These are phyloP conservation scores for Parotocinclus haroldoi DNA, from an alignment of 2,797 vertebrate genomes.

Conservation along the genomic window DNA sequence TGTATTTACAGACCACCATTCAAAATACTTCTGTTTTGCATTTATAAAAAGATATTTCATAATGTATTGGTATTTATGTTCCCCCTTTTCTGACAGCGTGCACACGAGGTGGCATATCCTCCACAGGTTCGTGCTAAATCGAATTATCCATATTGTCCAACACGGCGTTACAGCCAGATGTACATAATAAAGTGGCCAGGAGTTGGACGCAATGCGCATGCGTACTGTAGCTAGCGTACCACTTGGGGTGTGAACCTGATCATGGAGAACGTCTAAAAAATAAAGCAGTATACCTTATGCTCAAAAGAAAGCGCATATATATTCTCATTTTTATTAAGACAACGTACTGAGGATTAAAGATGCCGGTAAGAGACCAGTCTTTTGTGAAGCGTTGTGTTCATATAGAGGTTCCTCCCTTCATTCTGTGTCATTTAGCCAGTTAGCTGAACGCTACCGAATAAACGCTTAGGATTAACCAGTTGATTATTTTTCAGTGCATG, in stretches of 20 bases:
- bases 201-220: not conserved
- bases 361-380: conserved; percentile 66
- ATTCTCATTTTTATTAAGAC: not conserved
- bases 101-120: too few relatives aligned
- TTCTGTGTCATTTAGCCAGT: not conserved
- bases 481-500: not conserved
- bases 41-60: too few relatives aligned
- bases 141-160: too few relatives aligned
- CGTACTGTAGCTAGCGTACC: not conserved
- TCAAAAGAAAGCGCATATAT: not conserved
- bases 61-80: too few relatives aligned
- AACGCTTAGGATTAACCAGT: not conserved
- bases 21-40: too few relatives aligned
- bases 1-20: too few relatives aligned
- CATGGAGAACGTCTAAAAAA: conserved; percentile 25
- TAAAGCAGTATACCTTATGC: not conserved
- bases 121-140: too few relatives aligned
- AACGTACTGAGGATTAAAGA: conserved; percentile 30
- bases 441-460: not conserved
- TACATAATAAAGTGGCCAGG: not conserved
- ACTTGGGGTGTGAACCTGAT: conserved; percentile 33
- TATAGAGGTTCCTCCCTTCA: not conserved
- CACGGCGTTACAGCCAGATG: too few relatives aligned
- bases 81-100: too few relatives aligned
- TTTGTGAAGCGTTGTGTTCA: not conserved